Evolutionary conservation across 2,113 vertebrate genomes (phyloP), one percentile per base, ranked within the genome.

Genomic region (Gallinago undulata): DNA sequence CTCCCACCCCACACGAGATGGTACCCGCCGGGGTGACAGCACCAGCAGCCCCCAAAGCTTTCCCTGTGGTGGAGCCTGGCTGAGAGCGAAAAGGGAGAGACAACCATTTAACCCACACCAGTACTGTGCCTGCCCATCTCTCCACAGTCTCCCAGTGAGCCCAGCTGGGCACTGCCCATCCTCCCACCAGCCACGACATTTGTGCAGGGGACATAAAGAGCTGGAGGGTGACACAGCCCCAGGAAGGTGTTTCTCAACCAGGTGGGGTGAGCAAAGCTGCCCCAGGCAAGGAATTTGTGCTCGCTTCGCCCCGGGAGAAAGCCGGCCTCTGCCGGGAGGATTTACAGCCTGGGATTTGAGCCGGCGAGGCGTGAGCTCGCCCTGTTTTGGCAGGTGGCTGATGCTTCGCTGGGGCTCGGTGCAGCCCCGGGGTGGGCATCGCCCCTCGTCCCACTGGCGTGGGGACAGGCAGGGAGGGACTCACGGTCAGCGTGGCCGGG

Each of bases 401-500:
- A 1, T 7, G 28, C 51, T 59, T 18, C 4, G 10, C 51, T 2
- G 10, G 59, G 51, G 22, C 39, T 28, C 0, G 0, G 47, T 1
- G 47, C 63, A 62, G 62, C 56, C 39, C 27, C 1, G 28, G 2
- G 31, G 6, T 1, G 21, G 48, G n/a, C 60, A 86, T 19, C 1
- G 0, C 18, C 25, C 43, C 50, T 5, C 1, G 2, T 22, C 39
- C 25, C 0, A 0, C 55, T 2, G 5, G 8, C 2, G 1, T 3
- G 1, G 62, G 70, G 16, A 2, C 30, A 4, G 67, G n/a, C 64
- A 43, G 41, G 43, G n/a, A 69, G 19, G 23, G 7, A 6, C n/a
- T 7, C 1, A 0, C 23, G 6, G n/a, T 37, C 56, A 35, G 37
- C 5, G 0, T 5, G 39, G 59, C 47, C 0, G 3, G 21, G 30